Evolutionary conservation across 2,797 vertebrate genomes (phyloP), one percentile per base, ranked within the genome.

Genomic region (Esox lucius): DNA sequence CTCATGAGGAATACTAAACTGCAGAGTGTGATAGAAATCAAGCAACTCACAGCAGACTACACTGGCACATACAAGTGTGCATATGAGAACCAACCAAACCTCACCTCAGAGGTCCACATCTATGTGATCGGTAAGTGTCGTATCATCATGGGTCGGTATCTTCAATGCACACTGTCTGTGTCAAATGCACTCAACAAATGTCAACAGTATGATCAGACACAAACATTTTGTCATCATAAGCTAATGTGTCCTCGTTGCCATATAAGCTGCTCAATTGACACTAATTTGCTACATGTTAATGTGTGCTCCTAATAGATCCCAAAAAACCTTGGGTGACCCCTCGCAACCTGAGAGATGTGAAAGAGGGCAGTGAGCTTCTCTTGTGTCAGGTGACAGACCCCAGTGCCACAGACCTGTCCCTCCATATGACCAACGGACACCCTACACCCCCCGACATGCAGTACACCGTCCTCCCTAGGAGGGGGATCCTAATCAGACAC

Each of bases 311-410:
- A 0, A 16, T 70, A 28, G 19, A 85, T 67, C 31, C 76, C 0
- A 42, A 9, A 16, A 83, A 48, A 0, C 56, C 86, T 16, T 94
- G 94, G 0, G 83, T 88, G 24, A 84, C 76, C 0, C 66, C 83
- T 9, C 65, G 26, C 0, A 0, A 0, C 0, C 0, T 0, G 33
- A 1, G 22, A 11, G 0, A 0, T 0, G 0, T 73, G 35, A 72
- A 49, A 0, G 91, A 93, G 80, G 95, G 92, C 0, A 59, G 83
- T 0, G 80, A 95, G 0, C 92, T 88, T 4, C 76, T 94, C 62
- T 48, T 97, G 31, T 99, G 97, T 71, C 81, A 95, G 71, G 82
- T 96, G 82, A 96, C 94, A 0, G 91, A 96, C 83, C 96, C 95
- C 0, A 85, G 91, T 0, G 74, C 90, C 70, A 87, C 88, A 0